Conservation (phyloP, 2,797 vertebrate species). For the Falco columbarius region DNA sequence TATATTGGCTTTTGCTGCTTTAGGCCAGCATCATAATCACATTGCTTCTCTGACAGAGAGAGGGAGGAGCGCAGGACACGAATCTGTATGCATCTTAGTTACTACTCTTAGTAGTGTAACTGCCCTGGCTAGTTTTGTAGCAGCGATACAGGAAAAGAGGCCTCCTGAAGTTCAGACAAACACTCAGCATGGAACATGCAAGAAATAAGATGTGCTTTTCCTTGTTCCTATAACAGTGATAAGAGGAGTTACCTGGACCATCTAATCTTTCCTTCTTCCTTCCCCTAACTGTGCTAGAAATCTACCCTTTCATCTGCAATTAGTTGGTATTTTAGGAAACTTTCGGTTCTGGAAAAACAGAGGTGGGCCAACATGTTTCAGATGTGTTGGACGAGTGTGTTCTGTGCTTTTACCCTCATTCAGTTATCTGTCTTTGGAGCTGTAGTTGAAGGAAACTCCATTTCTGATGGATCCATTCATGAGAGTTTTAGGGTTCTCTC, state of each 20-base stretch:
- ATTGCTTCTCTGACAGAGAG: not conserved
- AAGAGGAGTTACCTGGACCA: not conserved
- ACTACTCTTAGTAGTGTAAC: not conserved
- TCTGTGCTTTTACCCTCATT: not conserved
- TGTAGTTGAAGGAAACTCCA: slow-evolving; percentile 80
- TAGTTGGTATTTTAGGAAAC: not conserved
- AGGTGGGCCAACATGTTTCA: not conserved
- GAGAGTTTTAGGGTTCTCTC: slow-evolving; percentile 74
- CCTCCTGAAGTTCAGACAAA: not conserved
- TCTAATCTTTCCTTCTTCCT: not conserved
- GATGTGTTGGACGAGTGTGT: not conserved
- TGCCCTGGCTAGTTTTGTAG: not conserved
- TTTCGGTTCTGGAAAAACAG: slow-evolving; percentile 5
- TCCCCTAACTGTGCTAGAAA: not conserved
- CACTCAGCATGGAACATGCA: not conserved
- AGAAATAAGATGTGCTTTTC: not conserved
- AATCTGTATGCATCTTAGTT: not conserved
- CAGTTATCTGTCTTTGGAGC: slow-evolving; percentile 79
- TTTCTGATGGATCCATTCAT: slow-evolving; percentile 77
- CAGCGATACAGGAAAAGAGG: not conserved
- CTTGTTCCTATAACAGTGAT: not conserved
- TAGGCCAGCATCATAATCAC: not conserved
- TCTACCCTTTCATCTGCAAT: not conserved
- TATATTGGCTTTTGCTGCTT: not conserved
- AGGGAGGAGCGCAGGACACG: not conserved